Percentiles rank a stretch among this genome's conserved stretches.
Evolutionary conservation across 2,797 vertebrate genomes (phyloP).

Genomic region (Alfaro cultratus): DNA sequence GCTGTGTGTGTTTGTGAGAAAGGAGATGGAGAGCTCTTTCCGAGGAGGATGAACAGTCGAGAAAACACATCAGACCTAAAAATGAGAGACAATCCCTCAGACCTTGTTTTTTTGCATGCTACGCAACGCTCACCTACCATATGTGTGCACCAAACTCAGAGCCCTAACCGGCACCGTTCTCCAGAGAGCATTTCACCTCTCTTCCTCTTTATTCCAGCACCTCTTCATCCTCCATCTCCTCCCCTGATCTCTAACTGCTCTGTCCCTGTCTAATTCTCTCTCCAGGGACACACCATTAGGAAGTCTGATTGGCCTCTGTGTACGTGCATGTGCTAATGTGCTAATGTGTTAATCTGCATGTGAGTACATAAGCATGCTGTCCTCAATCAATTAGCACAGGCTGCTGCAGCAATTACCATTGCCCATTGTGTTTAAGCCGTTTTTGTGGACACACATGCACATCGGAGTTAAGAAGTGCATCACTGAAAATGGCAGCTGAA

Average conservation of each 20-base stretch:
- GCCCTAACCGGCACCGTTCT: slow-evolving; percentile 48
- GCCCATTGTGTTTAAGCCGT: slow-evolving; percentile 43
- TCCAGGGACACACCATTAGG: slow-evolving; percentile 65
- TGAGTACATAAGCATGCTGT: slow-evolving; percentile 55
- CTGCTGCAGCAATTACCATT: slow-evolving; percentile 69
- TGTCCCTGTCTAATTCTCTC: slow-evolving; percentile 51
- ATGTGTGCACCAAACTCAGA: slow-evolving; percentile 53
- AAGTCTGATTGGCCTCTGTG: slow-evolving; percentile 73
- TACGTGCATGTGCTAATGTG: slow-evolving; percentile 63
- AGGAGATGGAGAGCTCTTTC: slow-evolving; percentile 17
- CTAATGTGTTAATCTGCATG: slow-evolving; percentile 52
- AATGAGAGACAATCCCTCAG: slow-evolving; percentile 61
- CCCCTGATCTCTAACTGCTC: slow-evolving; percentile 63
- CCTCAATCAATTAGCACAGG: slow-evolving; percentile 76
- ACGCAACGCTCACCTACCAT: slow-evolving; percentile 54
- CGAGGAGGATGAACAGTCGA: slow-evolving; percentile 56
- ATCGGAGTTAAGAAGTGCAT: slow-evolving; percentile 57
- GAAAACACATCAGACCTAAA: slow-evolving; percentile 56
- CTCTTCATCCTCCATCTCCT: slow-evolving; percentile 55
- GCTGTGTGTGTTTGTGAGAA: slow-evolving; percentile 31
- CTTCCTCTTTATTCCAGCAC: slow-evolving; percentile 51
- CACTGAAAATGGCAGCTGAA: slow-evolving; percentile 74
- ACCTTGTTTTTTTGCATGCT: slow-evolving; percentile 62
- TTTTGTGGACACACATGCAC: slow-evolving; percentile 33
- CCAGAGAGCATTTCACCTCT: slow-evolving; percentile 71